These are phyloP conservation scores for Agapostemon virescens DNA, from an alignment of 2,888 invertebrate species.

Conservation along the genomic window DNA sequence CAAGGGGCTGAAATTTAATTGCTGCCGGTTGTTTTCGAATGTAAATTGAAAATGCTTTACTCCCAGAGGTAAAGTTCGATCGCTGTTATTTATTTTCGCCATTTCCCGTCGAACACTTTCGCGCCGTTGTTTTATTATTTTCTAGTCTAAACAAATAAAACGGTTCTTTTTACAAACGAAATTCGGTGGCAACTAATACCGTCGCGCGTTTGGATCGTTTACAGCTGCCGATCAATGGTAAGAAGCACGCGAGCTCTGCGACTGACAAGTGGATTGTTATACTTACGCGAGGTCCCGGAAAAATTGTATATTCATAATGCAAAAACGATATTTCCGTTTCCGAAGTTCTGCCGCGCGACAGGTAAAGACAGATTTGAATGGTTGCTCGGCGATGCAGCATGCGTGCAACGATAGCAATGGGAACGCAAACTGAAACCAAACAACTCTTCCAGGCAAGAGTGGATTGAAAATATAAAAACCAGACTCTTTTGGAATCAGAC, in stretches of 20 bases:
- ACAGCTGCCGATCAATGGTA: not conserved
- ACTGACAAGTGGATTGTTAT: not conserved
- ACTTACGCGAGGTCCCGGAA: not conserved
- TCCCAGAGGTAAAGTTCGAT: not conserved
- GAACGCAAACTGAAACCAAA: not conserved
- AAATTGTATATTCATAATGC: not conserved
- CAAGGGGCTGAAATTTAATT: not conserved
- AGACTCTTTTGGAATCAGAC: not conserved
- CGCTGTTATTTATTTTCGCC: not conserved
- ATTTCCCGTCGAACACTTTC: not conserved
- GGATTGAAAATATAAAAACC: slow-evolving; percentile 16
- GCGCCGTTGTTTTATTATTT: not conserved
- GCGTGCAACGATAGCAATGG: not conserved
- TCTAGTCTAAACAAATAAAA: not conserved
- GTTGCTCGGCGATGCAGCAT: not conserved
- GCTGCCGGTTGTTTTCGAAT: not conserved
- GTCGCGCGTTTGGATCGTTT: not conserved
- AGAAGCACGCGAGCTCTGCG: not conserved
- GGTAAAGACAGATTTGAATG: not conserved
- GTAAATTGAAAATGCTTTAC: not conserved
- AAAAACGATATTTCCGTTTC: not conserved
- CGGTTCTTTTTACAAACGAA: not conserved
- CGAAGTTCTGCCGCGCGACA: not conserved
- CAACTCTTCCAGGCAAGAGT: not conserved
- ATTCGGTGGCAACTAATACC: not conserved